Percentiles rank a stretch among this genome's conserved stretches.
Evolutionary conservation across 2,888 invertebrate species (phyloP).

Genomic region (Hydropsyche betteni): DNA sequence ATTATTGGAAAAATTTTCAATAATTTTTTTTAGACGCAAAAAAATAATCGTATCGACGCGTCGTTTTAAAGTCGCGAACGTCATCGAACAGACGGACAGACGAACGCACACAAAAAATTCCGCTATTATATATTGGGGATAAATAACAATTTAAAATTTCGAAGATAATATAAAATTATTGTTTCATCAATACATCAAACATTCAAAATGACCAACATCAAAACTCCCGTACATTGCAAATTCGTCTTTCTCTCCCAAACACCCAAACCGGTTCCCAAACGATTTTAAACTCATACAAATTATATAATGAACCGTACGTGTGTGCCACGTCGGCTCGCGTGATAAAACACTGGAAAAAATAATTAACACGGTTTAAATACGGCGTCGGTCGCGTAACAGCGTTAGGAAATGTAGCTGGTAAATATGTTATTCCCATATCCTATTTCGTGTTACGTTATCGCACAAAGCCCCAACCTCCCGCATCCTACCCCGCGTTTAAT

Average conservation of each 20-base stretch:
- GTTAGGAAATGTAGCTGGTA: constrained; percentile 50
- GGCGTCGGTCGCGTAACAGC: constrained; percentile 39
- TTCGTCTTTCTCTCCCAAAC: neutral
- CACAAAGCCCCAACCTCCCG: neutral
- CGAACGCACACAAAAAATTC: too few relatives aligned
- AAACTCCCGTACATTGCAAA: neutral
- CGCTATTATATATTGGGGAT: too few relatives aligned
- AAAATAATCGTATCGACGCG: too few relatives aligned
- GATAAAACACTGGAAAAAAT: constrained; percentile 43
- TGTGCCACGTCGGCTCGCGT: constrained; percentile 25
- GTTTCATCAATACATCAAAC: neutral
- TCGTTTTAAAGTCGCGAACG: too few relatives aligned
- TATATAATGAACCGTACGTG: neutral
- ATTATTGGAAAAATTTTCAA: too few relatives aligned
- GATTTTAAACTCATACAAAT: neutral
- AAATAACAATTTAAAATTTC: too few relatives aligned
- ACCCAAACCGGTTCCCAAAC: neutral
- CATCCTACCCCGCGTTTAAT: constrained; percentile 11
- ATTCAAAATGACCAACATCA: neutral
- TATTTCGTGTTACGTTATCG: constrained; percentile 40
- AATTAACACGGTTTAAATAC: constrained; percentile 50
- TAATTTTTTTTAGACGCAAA: too few relatives aligned
- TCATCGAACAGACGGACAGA: too few relatives aligned
- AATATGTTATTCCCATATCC: constrained; percentile 46
- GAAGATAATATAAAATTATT: too few relatives aligned